phyloP scores from a whole-genome alignment of 2,113 vertebrate genomes.

The Actenoides lindsayi region DNA sequence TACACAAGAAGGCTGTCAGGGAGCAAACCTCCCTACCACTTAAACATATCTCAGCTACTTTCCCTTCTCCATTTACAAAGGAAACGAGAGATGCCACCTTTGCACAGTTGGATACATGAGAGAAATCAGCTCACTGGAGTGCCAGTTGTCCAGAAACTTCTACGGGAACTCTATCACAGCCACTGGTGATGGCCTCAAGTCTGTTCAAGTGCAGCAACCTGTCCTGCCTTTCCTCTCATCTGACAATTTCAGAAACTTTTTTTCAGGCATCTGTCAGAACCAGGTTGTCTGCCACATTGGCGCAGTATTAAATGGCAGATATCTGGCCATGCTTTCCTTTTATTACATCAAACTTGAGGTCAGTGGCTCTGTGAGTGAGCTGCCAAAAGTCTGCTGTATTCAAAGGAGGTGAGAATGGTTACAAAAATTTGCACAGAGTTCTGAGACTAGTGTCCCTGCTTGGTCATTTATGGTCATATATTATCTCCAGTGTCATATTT shows the following conservation, averaged over 20 bases:
- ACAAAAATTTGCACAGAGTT: not conserved
- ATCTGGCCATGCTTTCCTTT: not conserved
- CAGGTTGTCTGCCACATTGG: not conserved
- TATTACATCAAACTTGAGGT: not conserved
- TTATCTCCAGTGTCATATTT: not conserved
- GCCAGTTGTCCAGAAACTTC: not conserved
- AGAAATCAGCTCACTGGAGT: not conserved
- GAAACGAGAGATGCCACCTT: not conserved
- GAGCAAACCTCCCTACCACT: not conserved
- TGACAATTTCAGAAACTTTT: not conserved
- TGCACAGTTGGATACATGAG: fast-evolving
- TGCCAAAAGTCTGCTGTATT: not conserved
- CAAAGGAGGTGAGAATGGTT: not conserved
- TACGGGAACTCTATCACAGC: not conserved
- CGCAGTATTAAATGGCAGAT: not conserved
- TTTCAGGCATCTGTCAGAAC: not conserved
- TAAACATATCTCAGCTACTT: not conserved
- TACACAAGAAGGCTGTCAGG: not conserved
- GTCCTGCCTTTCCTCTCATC: not conserved
- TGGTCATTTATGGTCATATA: not conserved
- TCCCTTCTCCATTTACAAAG: not conserved
- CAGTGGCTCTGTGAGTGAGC: not conserved
- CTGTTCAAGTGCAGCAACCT: not conserved
- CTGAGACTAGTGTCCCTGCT: not conserved
- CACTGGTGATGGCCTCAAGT: not conserved